phyloP scores from a whole-genome alignment of 2,113 vertebrate genomes.

The Plotosus lineatus region DNA sequence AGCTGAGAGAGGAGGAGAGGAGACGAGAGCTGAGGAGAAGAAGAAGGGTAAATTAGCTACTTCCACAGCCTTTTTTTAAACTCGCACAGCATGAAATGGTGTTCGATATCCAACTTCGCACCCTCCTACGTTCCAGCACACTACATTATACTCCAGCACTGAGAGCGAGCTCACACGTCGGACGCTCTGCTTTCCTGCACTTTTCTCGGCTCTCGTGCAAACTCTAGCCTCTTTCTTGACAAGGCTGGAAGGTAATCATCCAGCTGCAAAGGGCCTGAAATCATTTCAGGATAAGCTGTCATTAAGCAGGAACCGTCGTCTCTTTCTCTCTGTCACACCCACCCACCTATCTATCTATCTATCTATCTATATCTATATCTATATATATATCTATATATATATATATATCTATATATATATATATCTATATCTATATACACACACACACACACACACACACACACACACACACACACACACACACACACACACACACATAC shows the following conservation, averaged over 20 bases:
- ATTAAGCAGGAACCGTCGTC: slow-evolving; percentile 85
- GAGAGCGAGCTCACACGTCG: not conserved
- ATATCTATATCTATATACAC: no score
- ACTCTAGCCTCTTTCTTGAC: slow-evolving; percentile 76
- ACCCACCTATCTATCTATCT: no score
- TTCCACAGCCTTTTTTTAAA: slow-evolving; percentile 26
- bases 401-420: no score
- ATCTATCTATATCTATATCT: no score
- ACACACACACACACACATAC: slow-evolving; percentile 37
- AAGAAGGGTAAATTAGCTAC: slow-evolving; percentile 31
- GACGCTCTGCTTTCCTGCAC: slow-evolving; percentile 20
- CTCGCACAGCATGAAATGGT: slow-evolving; percentile 32
- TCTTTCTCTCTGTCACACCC: slow-evolving; percentile 70
- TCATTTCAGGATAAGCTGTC: slow-evolving; percentile 97
- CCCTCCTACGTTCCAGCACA: slow-evolving; percentile 34
- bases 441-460: slow-evolving; percentile 44
- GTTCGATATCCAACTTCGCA: slow-evolving; percentile 19
- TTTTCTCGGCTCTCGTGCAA: slow-evolving; percentile 49
- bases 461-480: slow-evolving; percentile 41
- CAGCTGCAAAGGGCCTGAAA: slow-evolving; percentile 90
- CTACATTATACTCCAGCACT: slow-evolving; percentile 46
- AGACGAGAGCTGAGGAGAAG: not conserved
- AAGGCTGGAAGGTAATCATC: slow-evolving; percentile 96
- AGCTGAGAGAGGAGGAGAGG: not conserved
- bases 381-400: no score